Evolutionary conservation across 2,797 vertebrate genomes (phyloP), one percentile per base, ranked within the genome.

Genomic region (Mus caroli): DNA sequence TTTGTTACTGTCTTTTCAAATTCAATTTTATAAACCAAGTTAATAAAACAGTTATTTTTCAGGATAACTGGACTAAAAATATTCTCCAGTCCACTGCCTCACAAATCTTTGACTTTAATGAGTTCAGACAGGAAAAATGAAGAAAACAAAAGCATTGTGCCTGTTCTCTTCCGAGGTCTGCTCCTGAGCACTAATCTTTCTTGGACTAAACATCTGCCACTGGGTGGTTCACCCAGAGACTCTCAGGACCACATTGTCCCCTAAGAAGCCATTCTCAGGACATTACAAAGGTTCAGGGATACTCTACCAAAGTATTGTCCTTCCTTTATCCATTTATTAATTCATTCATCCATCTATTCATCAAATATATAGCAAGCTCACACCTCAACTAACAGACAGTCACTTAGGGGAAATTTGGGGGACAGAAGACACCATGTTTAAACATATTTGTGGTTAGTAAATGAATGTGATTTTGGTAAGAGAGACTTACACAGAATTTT

Each of bases 31-130:
- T 78, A 94, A 95, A 67, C 64, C 40, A 95, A 86, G 93, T 96
- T 93, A 94, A 91, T 88, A 95, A 96, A 73, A 93, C 76, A 95
- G 40, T 91, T 97, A 92, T 92, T 97, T 94, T 97, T 94, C 92
- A 91, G 90, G 88, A 88, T 71, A 94, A 60, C 84, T 58, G 88
- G 50, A 60, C 92, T 91, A 94, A 97, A 96, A 97, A 92, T 94
- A 96, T 94, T 73, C 46, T 62, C 40, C 11, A 78, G 90, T 77
- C 54, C 52, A 88, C 52, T 1, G 69, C 73, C 31, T 97, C n/a
- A 82, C 4, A 37, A 94, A 84, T 86, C 94, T 93, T 96, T 94
- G 69, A 96, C 78, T 97, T 91, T 96, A 96, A 96, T 91, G 26
- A 94, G 92, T 73, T 90, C 52, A 77, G 92, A 95, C 67, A 94